Base-by-base conservation (phyloP, 2,113 vertebrate genomes). In the Nothocercus julius region DNA sequence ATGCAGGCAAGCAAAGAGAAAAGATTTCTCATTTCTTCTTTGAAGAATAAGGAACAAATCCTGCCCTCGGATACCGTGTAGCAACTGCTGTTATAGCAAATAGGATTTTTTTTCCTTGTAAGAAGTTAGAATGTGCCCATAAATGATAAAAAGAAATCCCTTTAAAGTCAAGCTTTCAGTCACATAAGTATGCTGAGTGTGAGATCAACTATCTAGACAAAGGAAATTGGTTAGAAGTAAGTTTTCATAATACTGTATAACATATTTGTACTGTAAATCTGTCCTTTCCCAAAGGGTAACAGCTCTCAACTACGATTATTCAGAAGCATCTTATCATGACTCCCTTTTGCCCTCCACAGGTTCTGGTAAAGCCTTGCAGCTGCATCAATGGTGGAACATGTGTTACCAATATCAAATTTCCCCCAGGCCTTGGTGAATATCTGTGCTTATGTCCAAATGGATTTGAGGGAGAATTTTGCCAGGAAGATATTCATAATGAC, bases 391-490 rank as follows among this genome's bases (percentile, higher is more conserved):
- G 97, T 19, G 98, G 98, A 5, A 96, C 96, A 0, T 98, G 94
- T 86, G 97, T 98, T 86, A 98, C 98, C 4, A 97, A 98, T 15
- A 95, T 99, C 16, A 95, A 96, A 75, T 97, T 98, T 92, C 98
- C 98, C 1, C 98, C 98, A 3, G 98, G 98, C 82, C 97, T 98
- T 8, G 98, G 98, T 38, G 97, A 96, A 97, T 98, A 98, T 93
- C 96, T 98, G 77, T 99, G 98, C 34, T 84, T 97, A 17, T 99
- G 98, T 81, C 97, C 97, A 3, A 87, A 86, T 9, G 98, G 98
- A 8, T 97, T 93, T 67, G 95, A 72, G 61, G 98, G 98, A 2
- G 94, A 97, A 38, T 85, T 96, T 84, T 99, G 98, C 74, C 86
- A 96, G n/a, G 85, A 98, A 32, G 93, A 97, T 13, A 45, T 69